These are phyloP conservation scores for Tortricodes alternella DNA, from an alignment of 2,888 invertebrate species.

Conservation along the genomic window DNA sequence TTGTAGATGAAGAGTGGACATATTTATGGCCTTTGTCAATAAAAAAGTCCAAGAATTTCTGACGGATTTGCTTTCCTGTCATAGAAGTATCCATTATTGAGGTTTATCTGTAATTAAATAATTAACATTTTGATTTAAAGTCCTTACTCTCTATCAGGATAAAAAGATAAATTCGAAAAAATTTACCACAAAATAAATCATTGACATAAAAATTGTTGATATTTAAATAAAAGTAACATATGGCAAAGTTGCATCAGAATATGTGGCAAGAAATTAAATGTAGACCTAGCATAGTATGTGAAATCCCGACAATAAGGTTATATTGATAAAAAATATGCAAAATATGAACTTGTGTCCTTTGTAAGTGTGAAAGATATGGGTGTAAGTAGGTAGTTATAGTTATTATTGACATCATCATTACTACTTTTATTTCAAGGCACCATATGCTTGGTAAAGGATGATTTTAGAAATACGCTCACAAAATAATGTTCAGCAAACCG, in stretches of 20 bases:
- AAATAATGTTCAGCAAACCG: too few relatives aligned
- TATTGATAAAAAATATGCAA: too few relatives aligned
- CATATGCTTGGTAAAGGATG: not conserved
- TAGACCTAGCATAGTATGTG: too few relatives aligned
- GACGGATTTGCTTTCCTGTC: constrained; percentile 91
- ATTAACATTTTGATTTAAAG: not conserved
- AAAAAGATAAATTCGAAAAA: too few relatives aligned
- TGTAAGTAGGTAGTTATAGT: too few relatives aligned
- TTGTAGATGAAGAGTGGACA: constrained; percentile 98
- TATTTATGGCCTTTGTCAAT: constrained; percentile 93
- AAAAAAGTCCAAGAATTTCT: constrained; percentile 95
- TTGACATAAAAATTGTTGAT: not conserved
- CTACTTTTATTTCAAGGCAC: not conserved
- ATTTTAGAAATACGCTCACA: too few relatives aligned
- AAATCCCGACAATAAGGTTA: not conserved
- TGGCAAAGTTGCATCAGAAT: constrained; percentile 11
- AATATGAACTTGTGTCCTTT: too few relatives aligned
- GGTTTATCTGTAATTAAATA: constrained; percentile 32
- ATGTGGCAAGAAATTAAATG: not conserved
- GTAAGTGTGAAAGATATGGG: too few relatives aligned
- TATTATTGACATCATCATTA: too few relatives aligned
- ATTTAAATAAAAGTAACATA: constrained; percentile 16
- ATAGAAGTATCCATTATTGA: constrained; percentile 80
- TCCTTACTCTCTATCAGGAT: too few relatives aligned
- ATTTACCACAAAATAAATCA: too few relatives aligned